Base-by-base conservation (phyloP, 2,888 invertebrate species). In the Siphonodentalium dalli region DNA sequence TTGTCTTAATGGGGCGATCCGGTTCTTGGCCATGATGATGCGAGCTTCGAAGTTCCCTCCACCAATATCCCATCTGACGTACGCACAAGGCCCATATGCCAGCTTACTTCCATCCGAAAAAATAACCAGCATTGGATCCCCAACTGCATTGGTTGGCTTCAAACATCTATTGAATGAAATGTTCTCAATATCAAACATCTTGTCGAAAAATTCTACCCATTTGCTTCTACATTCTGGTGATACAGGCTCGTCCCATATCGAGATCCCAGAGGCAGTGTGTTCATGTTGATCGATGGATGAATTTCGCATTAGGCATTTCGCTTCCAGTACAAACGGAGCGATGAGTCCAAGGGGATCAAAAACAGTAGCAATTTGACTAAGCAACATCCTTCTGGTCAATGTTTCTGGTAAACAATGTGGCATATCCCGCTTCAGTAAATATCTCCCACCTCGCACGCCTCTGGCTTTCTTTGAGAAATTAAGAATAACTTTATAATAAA, bases 231-330 rank as follows among this genome's bases (percentile, higher is more conserved):
- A 28, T n/a, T 37, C 37, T 15, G 9, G 8, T 8, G 8, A n/a
- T 8, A 37, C 18, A 37, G 38, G 38, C 13, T 26, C 38, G 29
- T 46, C 46, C 46, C 46, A 46, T 46, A n/a, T n/a, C n/a, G n/a
- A n/a, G n/a, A n/a, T n/a, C n/a, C 46, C 46, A 18, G 26, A n/a
- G n/a, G n/a, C 18, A n/a, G 27, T 23, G 11, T 23, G 13, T 3
- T 15, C 8, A 29, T 2, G 21, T 3, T 45, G 26, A 27, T 38
- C 27, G 24, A 23, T 15, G 27, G 40, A 40, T n/a, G 41, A 6
- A 7, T 2, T 34, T 26, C 48, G 20, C 40, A 49, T 41, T 3
- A 33, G 27, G 20, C 33, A 13, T 26, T 49, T 49, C 27, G 26
- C 48, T 20, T 20, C 15, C 3, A 46, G 23, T 7, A 37, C 11